Percentiles rank a stretch among this genome's conserved stretches.
These are phyloP conservation scores for Rhincodon typus DNA, from an alignment of 2,797 vertebrate species.

Conservation along the genomic window DNA sequence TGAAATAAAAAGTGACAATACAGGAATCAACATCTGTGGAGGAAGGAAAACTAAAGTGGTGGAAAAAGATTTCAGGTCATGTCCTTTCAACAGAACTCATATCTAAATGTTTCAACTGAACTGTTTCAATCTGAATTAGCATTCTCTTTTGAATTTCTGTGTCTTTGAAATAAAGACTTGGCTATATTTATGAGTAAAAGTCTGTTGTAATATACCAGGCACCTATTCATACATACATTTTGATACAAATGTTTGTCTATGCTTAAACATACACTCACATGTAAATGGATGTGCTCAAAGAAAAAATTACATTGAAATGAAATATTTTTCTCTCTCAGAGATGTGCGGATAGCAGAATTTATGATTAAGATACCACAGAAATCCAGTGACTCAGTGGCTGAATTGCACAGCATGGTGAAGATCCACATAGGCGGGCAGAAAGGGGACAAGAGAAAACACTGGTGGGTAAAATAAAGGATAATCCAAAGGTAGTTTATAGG, in stretches of 20 bases:
- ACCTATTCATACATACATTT: background rate
- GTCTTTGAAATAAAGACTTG: background rate
- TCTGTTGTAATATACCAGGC: background rate
- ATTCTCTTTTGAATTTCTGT: background rate
- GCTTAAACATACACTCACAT: background rate
- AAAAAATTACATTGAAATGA: background rate
- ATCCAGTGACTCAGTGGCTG: background rate
- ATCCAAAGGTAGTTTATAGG: no score
- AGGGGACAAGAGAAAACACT: no score
- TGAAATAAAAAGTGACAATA: background rate
- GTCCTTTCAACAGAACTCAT: background rate
- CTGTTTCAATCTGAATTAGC: background rate
- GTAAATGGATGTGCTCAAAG: background rate
- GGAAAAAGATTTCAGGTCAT: background rate
- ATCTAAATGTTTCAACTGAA: background rate
- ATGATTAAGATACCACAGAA: background rate
- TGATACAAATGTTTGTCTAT: background rate
- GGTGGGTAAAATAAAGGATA: no score
- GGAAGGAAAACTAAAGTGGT: no score
- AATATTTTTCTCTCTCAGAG: background rate
- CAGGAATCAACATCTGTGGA: background rate
- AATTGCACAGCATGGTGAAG: background rate
- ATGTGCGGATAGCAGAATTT: background rate
- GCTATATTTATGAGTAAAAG: background rate
- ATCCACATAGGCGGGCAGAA: background rate